These are phyloP conservation scores for Protosalanx chinensis DNA, from an alignment of 2,797 vertebrate species.

Conservation along the genomic window DNA sequence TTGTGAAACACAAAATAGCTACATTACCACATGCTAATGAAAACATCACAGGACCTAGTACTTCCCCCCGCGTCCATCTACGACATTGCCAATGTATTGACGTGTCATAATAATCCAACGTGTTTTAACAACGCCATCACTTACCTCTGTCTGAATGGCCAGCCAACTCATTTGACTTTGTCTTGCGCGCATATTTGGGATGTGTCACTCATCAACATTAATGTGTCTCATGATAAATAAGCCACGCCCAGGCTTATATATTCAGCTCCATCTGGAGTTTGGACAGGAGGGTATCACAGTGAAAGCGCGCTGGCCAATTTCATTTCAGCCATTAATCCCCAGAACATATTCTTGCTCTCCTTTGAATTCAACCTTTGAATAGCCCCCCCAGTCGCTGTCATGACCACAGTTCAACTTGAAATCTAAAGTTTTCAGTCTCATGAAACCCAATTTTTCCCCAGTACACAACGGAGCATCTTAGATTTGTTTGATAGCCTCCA, in stretches of 20 bases:
- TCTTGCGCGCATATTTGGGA: slow-evolving; percentile 12
- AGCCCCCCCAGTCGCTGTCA: neutral
- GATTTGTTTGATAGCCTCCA: no score
- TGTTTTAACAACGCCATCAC: slow-evolving; percentile 3
- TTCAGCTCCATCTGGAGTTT: neutral
- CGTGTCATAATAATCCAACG: neutral
- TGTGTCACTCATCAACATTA: slow-evolving; percentile 13
- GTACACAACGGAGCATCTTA: no score
- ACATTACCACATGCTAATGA: neutral
- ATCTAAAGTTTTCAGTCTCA: neutral
- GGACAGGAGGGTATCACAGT: neutral
- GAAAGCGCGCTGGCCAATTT: neutral
- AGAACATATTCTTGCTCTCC: neutral
- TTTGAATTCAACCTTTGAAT: neutral
- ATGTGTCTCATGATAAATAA: slow-evolving; percentile 5
- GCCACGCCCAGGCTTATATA: slow-evolving; percentile 5
- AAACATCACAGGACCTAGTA: neutral
- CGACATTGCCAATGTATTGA: neutral
- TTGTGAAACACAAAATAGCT: neutral
- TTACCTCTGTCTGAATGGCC: slow-evolving; percentile 3
- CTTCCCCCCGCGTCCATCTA: neutral
- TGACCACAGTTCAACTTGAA: neutral
- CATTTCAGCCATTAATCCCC: neutral
- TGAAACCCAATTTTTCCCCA: neutral
- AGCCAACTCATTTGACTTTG: slow-evolving; percentile 12